These are phyloP conservation scores for Stegastes partitus DNA, from an alignment of 2,113 vertebrate species.

Conservation along the genomic window DNA sequence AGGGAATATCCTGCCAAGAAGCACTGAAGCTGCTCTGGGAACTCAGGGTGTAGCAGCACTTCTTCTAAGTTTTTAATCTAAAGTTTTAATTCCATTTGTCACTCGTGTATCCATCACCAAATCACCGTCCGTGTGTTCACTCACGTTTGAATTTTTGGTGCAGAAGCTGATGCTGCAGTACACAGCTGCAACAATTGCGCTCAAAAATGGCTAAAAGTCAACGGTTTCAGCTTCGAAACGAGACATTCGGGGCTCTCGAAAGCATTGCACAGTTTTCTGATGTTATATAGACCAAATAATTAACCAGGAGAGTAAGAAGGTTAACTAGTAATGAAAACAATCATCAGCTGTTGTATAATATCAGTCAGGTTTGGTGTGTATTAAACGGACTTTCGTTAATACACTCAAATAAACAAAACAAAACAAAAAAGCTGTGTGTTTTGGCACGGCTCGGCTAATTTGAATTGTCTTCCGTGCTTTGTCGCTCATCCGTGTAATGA, in stretches of 20 bases:
- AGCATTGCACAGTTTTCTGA: too few relatives aligned
- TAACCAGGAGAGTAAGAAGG: too few relatives aligned
- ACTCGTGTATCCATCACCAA: background rate
- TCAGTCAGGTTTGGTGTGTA: background rate
- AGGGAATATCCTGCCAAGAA: background rate
- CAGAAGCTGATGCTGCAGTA: background rate
- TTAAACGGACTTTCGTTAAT: background rate
- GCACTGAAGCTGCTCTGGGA: background rate
- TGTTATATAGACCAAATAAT: too few relatives aligned
- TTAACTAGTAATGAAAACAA: background rate
- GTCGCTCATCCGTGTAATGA: background rate
- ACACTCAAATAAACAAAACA: background rate
- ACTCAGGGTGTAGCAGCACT: background rate
- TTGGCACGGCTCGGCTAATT: background rate
- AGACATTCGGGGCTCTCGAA: too few relatives aligned
- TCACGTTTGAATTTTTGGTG: background rate
- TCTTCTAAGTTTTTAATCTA: too few relatives aligned
- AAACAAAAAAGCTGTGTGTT: background rate
- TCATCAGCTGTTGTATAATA: background rate
- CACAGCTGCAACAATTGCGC: background rate
- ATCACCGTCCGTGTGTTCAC: background rate
- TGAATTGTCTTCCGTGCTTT: conserved; percentile 4
- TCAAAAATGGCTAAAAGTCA: too few relatives aligned
- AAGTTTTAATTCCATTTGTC: background rate
- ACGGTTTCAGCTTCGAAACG: too few relatives aligned